Base-by-base conservation (phyloP, 2,888 invertebrate species). In the Bellardia bayeri region DNA sequence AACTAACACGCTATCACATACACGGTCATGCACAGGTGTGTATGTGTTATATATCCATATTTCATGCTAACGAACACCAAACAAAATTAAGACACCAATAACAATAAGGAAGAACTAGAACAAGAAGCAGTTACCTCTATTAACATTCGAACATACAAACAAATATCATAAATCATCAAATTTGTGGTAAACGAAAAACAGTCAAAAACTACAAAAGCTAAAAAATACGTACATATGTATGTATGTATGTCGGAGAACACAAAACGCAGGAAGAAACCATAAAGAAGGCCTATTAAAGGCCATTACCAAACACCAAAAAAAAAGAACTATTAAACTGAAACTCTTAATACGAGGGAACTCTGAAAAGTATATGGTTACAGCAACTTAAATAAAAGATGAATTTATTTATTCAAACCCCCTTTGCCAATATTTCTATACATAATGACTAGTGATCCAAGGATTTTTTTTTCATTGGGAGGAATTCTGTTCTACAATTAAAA, bases 131-230 rank as follows among this genome's bases (percentile, higher is more conserved):
- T 61, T 58, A 54, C 45, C 23, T 45, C 40, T 71, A 56, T 72
- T 68, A 51, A 79, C 64, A 56, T 68, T 49, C 51, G 16, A 54
- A 51, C 45, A 33, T 14, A 56, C 23, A 54, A 42, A 56, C 33
- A 64, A 76, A 71, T 56, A 76, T 81, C 78, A 82, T 86, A 86
- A 86, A 86, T 82, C 74, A 79, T 74, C 45, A 61, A 68, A 82
- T 82, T 64, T 78, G 68, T 68, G 51, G 49, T 74, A 42, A 16
- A 68, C 56, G 42, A 13, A 45, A 79, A 58, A 42, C 16, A 33
- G n/a, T 5, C 16, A n/a, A n/a, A 71, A 54, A 33, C 13, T 30
- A 9, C 56, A 56, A n/a, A 8, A 7, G 40, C 45, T 37, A 72
- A 54, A 72, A 68, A 13, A 13, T 45, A 13, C 3, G 9, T 5